Evolutionary conservation across 2,797 vertebrate species (phyloP), one percentile per base, ranked within the genome.

Genomic region (Parotocinclus haroldoi): DNA sequence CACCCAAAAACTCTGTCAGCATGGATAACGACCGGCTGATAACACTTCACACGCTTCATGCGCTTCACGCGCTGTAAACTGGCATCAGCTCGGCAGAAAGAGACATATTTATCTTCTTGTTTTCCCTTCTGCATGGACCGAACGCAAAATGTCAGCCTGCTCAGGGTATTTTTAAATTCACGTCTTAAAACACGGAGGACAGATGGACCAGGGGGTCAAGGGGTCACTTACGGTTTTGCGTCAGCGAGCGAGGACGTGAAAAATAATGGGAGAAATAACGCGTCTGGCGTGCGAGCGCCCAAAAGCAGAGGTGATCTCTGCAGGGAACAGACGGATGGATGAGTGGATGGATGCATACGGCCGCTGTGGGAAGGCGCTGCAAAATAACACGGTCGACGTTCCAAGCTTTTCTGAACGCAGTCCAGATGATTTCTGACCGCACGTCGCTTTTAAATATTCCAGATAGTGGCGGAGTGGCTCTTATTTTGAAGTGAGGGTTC

Each of bases 1-100:
- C 18, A 37, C 50, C 46, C 56, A 48, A 11, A 19, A 8, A 10
- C 53, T 52, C 75, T 72, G 76, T 72, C 76, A 83, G 69, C 45
- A 14, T 51, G 71, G 51, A 68, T 82, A 79, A 80, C 70, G 68
- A 76, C 62, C 59, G 63, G 46, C 56, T 71, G 77, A 80, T 77
- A 79, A 73, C 56, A 52, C 68, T 69, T 74, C 52, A 55, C 19
- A 57, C 65, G 49, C 64, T 58, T 18, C 62, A 62, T 16, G 48
- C 57, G 59, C 61, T 18, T 16, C 55, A 52, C 51, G 11, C n/a
- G 62, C 65, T 72, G 58, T 77, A 78, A 63, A 82, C 73, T 78
- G 76, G 74, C 60, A 68, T 61, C 10, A 13, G 70, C 53, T 57
- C 59, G 27, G 50, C 52, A 63, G 58, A 72, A 76, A 57, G 57